Evolutionary conservation across 1,140 invertebrate genomes (phyloP).

Genomic region (Mactra quadrangularis): DNA sequence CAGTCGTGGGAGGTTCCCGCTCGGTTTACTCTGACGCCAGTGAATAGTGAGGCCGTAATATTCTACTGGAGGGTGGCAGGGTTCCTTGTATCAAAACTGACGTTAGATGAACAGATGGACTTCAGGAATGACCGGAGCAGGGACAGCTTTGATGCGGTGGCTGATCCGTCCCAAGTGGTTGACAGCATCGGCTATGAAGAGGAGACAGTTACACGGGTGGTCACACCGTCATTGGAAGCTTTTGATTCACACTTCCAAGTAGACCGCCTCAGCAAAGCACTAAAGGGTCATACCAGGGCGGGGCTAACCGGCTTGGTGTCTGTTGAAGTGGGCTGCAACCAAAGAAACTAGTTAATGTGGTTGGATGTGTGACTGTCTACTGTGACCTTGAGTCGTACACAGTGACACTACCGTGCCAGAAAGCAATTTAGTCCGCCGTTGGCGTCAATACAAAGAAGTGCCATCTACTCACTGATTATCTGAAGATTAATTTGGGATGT

Average conservation of each 20-base stretch:
- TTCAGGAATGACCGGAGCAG: background rate
- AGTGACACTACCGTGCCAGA: background rate
- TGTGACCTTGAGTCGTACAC: constrained; percentile 26
- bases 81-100: background rate
- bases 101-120: background rate
- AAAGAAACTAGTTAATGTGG: background rate
- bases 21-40: background rate
- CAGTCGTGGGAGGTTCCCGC: background rate
- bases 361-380: constrained; percentile 7
- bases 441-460: constrained; percentile 28
- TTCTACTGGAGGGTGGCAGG: background rate
- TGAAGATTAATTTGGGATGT: background rate
- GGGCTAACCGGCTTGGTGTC: background rate
- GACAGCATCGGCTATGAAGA: constrained; percentile 8
- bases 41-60: background rate
- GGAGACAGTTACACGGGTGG: background rate
- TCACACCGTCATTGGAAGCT: background rate
- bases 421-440: background rate
- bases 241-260: constrained; percentile 21
- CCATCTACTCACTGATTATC: constrained; percentile 4
- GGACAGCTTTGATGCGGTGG: background rate
- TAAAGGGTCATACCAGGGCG: background rate
- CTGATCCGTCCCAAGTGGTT: background rate
- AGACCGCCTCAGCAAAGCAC: background rate
- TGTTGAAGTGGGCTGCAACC: background rate